Conservation (phyloP, 2,797 vertebrate species). For the Brachyalestes nurse region DNA sequence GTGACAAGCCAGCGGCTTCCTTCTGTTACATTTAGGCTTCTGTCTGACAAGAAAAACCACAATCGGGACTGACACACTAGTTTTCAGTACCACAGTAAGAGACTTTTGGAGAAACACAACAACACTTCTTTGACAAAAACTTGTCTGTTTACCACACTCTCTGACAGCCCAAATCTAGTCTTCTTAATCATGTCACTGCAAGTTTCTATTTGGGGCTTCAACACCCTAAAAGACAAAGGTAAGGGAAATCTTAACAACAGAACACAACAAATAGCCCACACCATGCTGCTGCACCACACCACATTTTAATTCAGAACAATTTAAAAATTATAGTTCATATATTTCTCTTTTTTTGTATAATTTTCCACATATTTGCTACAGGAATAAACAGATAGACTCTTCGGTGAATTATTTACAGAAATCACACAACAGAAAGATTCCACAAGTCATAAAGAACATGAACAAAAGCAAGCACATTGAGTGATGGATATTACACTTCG, state of each 20-base stretch:
- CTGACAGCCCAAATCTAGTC: neutral
- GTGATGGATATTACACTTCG: slow-evolving; percentile 38
- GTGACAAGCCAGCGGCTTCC: neutral
- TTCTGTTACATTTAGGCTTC: neutral
- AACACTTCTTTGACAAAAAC: neutral
- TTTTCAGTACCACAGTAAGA: neutral
- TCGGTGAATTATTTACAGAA: slow-evolving; percentile 74
- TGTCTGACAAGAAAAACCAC: neutral
- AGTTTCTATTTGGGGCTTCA: neutral
- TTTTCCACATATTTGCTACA: slow-evolving; percentile 83
- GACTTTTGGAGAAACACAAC: neutral
- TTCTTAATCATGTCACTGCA: neutral
- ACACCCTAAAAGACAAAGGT: neutral
- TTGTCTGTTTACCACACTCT: too few species aligned
- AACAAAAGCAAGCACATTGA: slow-evolving; percentile 57
- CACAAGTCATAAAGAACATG: slow-evolving; percentile 62
- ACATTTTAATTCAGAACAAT: slow-evolving; percentile 94
- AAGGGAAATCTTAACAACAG: neutral
- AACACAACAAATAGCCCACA: slow-evolving; percentile 32
- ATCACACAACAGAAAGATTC: slow-evolving; percentile 66
- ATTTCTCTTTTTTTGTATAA: slow-evolving; percentile 69
- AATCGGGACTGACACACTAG: neutral
- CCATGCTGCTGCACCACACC: slow-evolving; percentile 85
- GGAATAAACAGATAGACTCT: slow-evolving; percentile 74
- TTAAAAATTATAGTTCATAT: slow-evolving; percentile 90